Percentiles rank a stretch among this genome's conserved stretches.
Conservation (phyloP, 2,888 invertebrate genomes). For the Ellobium chinense region DNA sequence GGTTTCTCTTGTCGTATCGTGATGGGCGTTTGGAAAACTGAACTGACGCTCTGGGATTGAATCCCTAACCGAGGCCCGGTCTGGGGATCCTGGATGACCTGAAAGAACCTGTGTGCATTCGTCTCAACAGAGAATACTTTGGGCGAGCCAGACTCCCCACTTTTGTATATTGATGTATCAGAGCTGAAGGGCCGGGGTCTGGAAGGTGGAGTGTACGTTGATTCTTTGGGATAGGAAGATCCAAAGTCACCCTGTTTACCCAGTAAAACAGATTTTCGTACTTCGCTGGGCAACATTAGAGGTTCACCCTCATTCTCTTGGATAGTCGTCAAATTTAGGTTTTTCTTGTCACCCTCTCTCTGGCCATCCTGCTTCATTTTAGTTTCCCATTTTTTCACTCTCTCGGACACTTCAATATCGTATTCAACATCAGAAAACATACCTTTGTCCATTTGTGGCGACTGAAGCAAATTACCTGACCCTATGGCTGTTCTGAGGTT, state of each 20-base stretch:
- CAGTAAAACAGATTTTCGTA: conserved; percentile 49
- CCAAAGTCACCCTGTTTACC: conserved; percentile 17
- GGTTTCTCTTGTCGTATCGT: background rate
- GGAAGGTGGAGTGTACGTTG: conserved; percentile 39
- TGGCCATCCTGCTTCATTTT: conserved; percentile 56
- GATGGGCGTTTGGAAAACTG: conserved; percentile 20
- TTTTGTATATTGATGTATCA: conserved; percentile 17
- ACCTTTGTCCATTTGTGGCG: conserved; percentile 58
- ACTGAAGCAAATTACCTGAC: conserved; percentile 26
- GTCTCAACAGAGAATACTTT: conserved; percentile 47
- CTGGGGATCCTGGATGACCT: conserved; percentile 44
- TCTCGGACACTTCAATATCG: conserved; percentile 71
- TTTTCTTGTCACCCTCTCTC: conserved; percentile 34
- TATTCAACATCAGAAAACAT: conserved; percentile 76
- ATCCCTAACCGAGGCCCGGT: conserved; percentile 19
- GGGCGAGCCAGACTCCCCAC: conserved; percentile 1
- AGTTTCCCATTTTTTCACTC: conserved; percentile 74
- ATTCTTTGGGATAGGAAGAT: background rate
- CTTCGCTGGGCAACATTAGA: conserved; percentile 51
- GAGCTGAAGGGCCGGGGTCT: conserved; percentile 45
- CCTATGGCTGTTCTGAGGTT: conserved; percentile 43
- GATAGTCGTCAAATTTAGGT: conserved; percentile 57
- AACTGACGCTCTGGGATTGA: conserved; percentile 46
- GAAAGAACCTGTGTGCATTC: conserved; percentile 47
- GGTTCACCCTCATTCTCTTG: conserved; percentile 55